phyloP scores from a whole-genome alignment of 2,888 invertebrate species.

The Arenicola marina region DNA sequence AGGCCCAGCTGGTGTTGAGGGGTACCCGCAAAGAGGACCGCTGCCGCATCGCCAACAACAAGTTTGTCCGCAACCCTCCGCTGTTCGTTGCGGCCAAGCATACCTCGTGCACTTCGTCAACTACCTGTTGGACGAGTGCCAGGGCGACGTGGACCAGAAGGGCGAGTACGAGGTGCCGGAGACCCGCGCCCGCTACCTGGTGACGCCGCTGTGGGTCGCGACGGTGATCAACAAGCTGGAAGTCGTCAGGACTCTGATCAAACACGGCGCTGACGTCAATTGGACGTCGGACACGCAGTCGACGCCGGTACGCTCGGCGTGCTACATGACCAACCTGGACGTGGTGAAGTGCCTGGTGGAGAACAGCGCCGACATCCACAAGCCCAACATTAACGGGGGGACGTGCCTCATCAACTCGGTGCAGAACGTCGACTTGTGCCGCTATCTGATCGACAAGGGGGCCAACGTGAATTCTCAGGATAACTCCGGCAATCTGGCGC shows the following conservation, averaged over 20 bases:
- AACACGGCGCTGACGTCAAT: slow-evolving; percentile 83
- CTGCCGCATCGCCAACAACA: too few relatives aligned
- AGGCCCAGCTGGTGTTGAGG: slow-evolving; percentile 27
- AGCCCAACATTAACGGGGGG: slow-evolving; percentile 87
- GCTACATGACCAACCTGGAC: slow-evolving; percentile 73
- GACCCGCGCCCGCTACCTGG: slow-evolving; percentile 78
- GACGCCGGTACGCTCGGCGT: slow-evolving; percentile 82
- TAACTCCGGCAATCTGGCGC: slow-evolving; percentile 86
- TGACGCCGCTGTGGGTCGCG: slow-evolving; percentile 90
- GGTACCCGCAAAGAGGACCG: too few relatives aligned
- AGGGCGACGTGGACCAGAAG: slow-evolving; percentile 80
- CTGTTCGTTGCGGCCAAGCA: too few relatives aligned
- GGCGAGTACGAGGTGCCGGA: slow-evolving; percentile 76
- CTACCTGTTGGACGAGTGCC: slow-evolving; percentile 80
- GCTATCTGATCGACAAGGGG: slow-evolving; percentile 77
- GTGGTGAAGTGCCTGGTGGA: slow-evolving; percentile 40
- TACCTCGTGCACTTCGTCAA: slow-evolving; percentile 69
- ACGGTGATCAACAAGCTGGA: slow-evolving; percentile 81
- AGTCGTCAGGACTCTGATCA: slow-evolving; percentile 77
- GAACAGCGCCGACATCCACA: slow-evolving; percentile 67
- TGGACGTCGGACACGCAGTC: slow-evolving; percentile 86
- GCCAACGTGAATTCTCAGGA: slow-evolving; percentile 85
- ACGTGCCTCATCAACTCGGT: slow-evolving; percentile 93
- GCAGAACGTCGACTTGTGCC: slow-evolving; percentile 81
- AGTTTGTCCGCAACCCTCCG: too few relatives aligned